These are phyloP conservation scores for Platyrinchus mystaceus DNA, from an alignment of 2,797 vertebrate species.

Conservation along the genomic window DNA sequence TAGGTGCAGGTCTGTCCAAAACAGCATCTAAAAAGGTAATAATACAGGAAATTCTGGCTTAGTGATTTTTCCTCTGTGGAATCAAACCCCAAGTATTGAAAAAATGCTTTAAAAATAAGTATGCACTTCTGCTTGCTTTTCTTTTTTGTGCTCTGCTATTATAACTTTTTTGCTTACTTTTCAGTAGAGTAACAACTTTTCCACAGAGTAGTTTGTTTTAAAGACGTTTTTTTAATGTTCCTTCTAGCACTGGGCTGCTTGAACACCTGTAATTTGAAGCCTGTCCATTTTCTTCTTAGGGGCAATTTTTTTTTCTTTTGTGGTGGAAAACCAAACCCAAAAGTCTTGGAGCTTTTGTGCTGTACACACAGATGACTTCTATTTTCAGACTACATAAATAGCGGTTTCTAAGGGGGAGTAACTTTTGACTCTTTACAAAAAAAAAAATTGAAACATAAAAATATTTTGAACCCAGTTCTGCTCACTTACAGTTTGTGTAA, in stretches of 20 bases:
- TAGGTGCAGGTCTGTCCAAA: not conserved
- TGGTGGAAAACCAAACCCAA: not conserved
- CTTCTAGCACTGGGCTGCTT: not conserved
- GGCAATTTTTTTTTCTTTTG: not conserved
- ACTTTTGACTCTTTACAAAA: not conserved
- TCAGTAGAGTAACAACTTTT: not conserved
- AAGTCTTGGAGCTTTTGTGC: not conserved
- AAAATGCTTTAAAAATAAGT: not conserved
- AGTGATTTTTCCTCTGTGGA: not conserved
- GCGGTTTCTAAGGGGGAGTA: not conserved
- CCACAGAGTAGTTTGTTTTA: not conserved
- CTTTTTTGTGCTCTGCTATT: not conserved
- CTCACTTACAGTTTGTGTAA: not conserved
- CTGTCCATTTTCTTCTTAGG: not conserved
- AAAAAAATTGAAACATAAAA: not conserved
- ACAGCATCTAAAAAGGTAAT: not conserved
- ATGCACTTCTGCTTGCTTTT: not conserved
- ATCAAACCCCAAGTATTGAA: not conserved
- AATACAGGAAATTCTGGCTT: not conserved
- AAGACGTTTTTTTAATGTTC: not conserved
- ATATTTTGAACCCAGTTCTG: not conserved
- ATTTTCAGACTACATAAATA: slow-evolving; percentile 10
- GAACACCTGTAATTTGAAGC: slow-evolving; percentile 33
- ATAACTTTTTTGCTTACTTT: not conserved
- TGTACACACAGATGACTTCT: not conserved